Conservation (phyloP, 2,113 vertebrate genomes). For the Microtus pennsylvanicus region DNA sequence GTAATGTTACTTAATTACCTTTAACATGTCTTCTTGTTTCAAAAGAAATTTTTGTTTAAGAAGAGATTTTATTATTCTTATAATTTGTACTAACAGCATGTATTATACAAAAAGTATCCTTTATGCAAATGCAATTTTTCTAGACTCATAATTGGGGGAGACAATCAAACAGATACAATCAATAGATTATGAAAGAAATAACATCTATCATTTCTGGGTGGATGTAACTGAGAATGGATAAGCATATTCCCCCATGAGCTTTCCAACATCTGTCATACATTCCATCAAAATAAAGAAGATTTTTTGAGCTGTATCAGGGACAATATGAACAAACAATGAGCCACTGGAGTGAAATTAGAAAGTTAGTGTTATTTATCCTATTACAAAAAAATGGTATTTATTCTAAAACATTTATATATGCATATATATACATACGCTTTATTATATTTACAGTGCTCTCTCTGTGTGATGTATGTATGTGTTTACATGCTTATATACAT, state of each 20-base stretch:
- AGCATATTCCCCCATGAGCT: background rate
- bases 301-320: background rate
- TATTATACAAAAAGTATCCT: background rate
- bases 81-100: background rate
- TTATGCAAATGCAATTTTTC: background rate
- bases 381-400: background rate
- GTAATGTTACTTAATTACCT: background rate
- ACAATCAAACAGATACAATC: background rate
- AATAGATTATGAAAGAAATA: background rate
- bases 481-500: background rate
- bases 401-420: background rate
- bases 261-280: background rate
- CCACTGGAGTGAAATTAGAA: background rate
- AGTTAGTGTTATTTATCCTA: background rate
- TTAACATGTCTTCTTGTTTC: background rate
- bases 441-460: background rate
- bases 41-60: background rate
- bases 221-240: background rate
- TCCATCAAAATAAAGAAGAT: background rate
- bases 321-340: background rate
- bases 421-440: background rate
- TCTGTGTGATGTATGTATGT: background rate
- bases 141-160: background rate
- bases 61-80: background rate
- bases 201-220: background rate